Conservation (phyloP, 2,888 invertebrate species). For the Orchesellides sinensis region DNA sequence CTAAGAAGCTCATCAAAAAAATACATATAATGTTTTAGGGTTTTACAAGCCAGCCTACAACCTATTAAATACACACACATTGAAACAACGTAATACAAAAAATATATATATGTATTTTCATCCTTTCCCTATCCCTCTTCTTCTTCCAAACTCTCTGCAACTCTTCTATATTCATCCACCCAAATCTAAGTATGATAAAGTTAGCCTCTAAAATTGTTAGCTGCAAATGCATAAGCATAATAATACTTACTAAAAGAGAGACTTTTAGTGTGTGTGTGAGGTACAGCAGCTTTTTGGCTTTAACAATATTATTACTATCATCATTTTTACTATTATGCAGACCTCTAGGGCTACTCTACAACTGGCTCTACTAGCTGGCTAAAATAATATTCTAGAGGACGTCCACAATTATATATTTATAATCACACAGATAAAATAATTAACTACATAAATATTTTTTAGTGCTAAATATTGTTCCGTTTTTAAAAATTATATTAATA, state of each 20-base stretch:
- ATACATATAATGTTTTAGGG: constrained; percentile 37
- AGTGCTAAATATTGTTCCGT: too few species aligned
- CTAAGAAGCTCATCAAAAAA: constrained; percentile 12
- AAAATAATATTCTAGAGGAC: constrained; percentile 76
- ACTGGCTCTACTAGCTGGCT: constrained; percentile 35
- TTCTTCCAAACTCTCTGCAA: too few species aligned
- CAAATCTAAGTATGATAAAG: neutral
- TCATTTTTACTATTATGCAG: constrained; percentile 33
- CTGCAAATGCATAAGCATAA: constrained; percentile 26
- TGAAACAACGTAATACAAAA: constrained; percentile 30
- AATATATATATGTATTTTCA: constrained; percentile 6
- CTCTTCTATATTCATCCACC: neutral
- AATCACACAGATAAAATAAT: too few species aligned
- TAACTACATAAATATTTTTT: too few species aligned
- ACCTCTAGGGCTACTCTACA: constrained; percentile 29
- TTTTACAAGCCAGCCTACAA: constrained; percentile 60
- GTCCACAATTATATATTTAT: constrained; percentile 33
- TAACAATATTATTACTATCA: constrained; percentile 34
- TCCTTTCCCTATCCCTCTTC: neutral
- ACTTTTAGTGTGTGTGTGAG: too few species aligned
- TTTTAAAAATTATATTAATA: too few species aligned
- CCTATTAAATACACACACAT: constrained; percentile 63
- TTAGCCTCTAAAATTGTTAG: constrained; percentile 11
- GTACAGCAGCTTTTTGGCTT: constrained; percentile 10
- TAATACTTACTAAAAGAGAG: constrained; percentile 13